phyloP scores from a whole-genome alignment of 2,113 vertebrate species.

The Emydura subglobosa region DNA sequence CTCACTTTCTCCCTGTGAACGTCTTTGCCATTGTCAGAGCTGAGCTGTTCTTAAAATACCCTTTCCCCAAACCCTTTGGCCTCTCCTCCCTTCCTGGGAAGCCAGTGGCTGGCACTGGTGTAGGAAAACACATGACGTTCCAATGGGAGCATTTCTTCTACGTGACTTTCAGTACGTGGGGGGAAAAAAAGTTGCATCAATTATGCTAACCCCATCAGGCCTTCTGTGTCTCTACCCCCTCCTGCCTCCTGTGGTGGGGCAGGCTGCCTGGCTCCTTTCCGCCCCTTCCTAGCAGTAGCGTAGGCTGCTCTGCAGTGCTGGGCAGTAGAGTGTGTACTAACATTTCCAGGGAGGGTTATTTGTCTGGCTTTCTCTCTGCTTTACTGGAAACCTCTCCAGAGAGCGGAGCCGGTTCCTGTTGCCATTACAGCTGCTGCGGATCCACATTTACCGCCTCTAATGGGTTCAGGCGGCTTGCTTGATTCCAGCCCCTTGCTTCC shows the following conservation, averaged over 20 bases:
- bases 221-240: neutral
- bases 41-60: neutral
- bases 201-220: neutral
- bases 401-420: conserved; percentile 24
- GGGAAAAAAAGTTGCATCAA: neutral
- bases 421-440: conserved; percentile 7
- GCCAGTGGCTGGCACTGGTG: neutral
- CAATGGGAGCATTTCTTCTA: neutral
- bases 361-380: conserved; percentile 41
- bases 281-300: neutral
- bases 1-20: neutral
- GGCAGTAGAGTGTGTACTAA: conserved; percentile 16
- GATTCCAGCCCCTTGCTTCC: neutral
- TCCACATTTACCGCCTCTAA: conserved; percentile 16
- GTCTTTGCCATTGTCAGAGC: rapidly evolving
- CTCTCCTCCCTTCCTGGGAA: neutral
- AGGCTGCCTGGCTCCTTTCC: neutral
- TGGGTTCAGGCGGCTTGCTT: conserved; percentile 1
- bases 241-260: neutral
- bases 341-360: conserved; percentile 9
- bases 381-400: conserved; percentile 54
- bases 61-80: neutral
- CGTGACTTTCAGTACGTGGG: neutral
- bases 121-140: neutral
- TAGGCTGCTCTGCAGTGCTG: conserved; percentile 27